A percentile compares a stretch with the other conserved stretches of the same genome.
Conservation (phyloP, 2,113 vertebrate genomes). For the Lampris incognitus region DNA sequence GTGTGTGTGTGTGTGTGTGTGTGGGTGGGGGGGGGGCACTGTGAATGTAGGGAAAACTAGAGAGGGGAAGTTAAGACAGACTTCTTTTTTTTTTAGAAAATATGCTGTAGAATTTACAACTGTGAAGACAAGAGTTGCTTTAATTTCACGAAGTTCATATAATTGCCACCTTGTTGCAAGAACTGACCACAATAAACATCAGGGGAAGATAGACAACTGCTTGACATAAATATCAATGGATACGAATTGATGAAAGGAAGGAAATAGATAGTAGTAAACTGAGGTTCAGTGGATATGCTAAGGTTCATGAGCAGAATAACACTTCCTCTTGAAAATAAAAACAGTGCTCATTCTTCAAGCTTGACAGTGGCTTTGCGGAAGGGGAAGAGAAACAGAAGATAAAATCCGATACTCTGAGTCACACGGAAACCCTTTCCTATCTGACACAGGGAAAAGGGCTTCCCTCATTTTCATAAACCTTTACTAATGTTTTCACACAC, state of each 20-base stretch:
- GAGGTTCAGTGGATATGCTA: conserved; percentile 1
- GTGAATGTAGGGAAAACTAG: too few species aligned
- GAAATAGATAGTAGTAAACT: neutral
- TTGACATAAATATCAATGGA: neutral
- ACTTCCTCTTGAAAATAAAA: conserved; percentile 43
- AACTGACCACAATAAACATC: too few species aligned
- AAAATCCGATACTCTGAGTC: neutral
- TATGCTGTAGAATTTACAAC: too few species aligned
- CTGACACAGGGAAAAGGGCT: conserved; percentile 47
- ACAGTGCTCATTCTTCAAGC: conserved; percentile 21
- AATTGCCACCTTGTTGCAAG: too few species aligned
- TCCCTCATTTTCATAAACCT: conserved; percentile 61
- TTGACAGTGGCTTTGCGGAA: neutral
- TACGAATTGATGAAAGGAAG: neutral
- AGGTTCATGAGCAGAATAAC: neutral
- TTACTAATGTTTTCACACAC: conserved; percentile 17
- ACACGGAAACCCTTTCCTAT: neutral
- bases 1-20: too few species aligned
- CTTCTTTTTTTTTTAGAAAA: too few species aligned
- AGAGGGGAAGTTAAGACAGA: too few species aligned
- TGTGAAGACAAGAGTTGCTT: too few species aligned
- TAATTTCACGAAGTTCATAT: too few species aligned
- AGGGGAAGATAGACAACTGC: too few species aligned
- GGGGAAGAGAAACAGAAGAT: neutral
- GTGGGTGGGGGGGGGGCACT: too few species aligned